Evolutionary conservation across 2,888 invertebrate genomes (phyloP), one percentile per base, ranked within the genome.

Genomic region (Drosophila histrio): DNA sequence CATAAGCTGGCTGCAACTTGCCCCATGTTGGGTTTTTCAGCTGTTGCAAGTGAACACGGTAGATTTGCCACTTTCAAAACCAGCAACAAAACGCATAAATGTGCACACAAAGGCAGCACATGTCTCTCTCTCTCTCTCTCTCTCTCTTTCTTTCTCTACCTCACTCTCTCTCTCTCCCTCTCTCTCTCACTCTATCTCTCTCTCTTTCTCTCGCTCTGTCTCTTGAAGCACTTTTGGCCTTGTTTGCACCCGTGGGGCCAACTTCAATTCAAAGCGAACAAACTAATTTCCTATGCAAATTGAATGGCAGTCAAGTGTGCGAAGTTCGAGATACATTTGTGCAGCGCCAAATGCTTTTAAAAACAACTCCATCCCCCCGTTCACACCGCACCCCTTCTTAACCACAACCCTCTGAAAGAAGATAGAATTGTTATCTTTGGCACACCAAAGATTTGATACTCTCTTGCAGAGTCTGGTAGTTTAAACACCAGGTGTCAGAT

Each of bases 201-300:
- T 15, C 52, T 13, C 32, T 34, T 38, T 15, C 22, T 44, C 24
- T 43, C 32, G 21, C 39, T 34, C 17, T 28, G 28, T 36, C 52
- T 62, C 44, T 68, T 47, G 46, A 47, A 67, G 82, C 67, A 79
- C 86, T 79, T 73, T 82, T 82, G 83, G 83, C 86, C 83, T 78
- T 83, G 86, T 77, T 86, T 83, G 78, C 79, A 67, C 85, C 74
- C 84, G 82, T 78, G 86, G 77, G 84, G 75, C 84, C 87, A 84
- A 86, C 84, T 85, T 86, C 87, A 86, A 87, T 85, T 87, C 87
- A 81, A 84, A 87, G 82, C 88, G 87, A 79, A 84, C 89, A 85
- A 89, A 89, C 89, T 89, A 89, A 89, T 89, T 89, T 89, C 77
- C 87, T 89, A 89, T 89, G 88, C 89, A 89, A 89, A 89, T 89